These are phyloP conservation scores for Gymnosoma rotundatum DNA, from an alignment of 2,888 invertebrate genomes.

Conservation along the genomic window DNA sequence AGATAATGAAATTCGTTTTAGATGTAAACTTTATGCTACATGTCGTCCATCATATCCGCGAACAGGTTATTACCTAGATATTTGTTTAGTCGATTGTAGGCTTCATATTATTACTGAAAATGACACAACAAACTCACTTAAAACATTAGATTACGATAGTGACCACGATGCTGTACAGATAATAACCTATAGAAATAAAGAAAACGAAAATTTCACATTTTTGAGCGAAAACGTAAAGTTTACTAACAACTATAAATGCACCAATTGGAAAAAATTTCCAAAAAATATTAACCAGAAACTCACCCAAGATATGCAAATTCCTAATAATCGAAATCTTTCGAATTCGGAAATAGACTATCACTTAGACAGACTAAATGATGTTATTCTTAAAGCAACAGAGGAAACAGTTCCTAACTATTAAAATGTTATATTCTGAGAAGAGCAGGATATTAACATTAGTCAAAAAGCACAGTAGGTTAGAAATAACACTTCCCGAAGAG, in stretches of 20 bases:
- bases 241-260: too few species aligned
- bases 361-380: too few species aligned
- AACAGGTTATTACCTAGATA: too few species aligned
- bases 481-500: not conserved
- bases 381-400: not conserved
- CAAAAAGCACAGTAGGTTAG: not conserved
- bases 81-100: too few species aligned
- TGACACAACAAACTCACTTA: not conserved
- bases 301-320: not conserved
- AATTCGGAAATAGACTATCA: not conserved
- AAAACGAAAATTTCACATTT: too few species aligned
- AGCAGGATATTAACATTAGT: constrained; percentile 5
- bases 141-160: constrained; percentile 9
- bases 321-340: constrained; percentile 8
- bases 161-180: not conserved
- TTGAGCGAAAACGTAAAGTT: too few species aligned
- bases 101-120: too few species aligned
- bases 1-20: too few species aligned
- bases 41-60: too few species aligned
- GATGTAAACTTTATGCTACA: too few species aligned
- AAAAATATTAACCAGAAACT: not conserved
- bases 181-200: too few species aligned
- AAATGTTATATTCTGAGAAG: not conserved
- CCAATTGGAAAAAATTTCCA: too few species aligned
- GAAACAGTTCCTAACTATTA: not conserved